These are phyloP conservation scores for Pterois miles DNA, from an alignment of 2,797 vertebrate genomes.

Conservation along the genomic window DNA sequence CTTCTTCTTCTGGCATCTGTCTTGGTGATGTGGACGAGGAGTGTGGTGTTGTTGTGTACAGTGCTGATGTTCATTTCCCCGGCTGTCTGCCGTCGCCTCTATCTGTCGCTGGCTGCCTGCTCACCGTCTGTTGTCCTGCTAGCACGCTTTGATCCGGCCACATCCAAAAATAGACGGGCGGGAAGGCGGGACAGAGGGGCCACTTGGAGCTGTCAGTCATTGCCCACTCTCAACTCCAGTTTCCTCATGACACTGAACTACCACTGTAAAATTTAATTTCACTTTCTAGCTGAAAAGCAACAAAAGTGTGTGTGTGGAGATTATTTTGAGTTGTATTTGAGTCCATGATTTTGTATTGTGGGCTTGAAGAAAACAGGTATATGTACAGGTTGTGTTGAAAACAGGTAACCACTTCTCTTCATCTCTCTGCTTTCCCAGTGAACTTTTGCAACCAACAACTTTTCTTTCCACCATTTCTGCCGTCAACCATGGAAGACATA, in stretches of 20 bases:
- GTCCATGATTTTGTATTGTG: neutral
- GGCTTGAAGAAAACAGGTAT: neutral
- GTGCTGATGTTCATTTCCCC: slow-evolving; percentile 5
- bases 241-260: neutral
- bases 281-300: neutral
- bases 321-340: neutral
- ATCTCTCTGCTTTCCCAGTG: neutral
- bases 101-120: slow-evolving; percentile 12
- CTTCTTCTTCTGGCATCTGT: neutral
- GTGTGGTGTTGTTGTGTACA: neutral
- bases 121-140: slow-evolving; percentile 45
- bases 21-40: neutral
- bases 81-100: slow-evolving; percentile 7
- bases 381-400: neutral
- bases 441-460: neutral
- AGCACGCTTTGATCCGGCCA: slow-evolving; percentile 57
- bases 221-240: slow-evolving; percentile 9
- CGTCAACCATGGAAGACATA: too few relatives aligned
- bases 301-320: neutral
- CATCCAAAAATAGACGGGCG: slow-evolving; percentile 65
- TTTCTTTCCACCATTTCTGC: too few relatives aligned
- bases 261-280: neutral
- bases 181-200: slow-evolving; percentile 33
- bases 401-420: neutral
- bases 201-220: slow-evolving; percentile 77